Conservation (phyloP, 1,140 invertebrate genomes). For the Brachystomella parvula region DNA sequence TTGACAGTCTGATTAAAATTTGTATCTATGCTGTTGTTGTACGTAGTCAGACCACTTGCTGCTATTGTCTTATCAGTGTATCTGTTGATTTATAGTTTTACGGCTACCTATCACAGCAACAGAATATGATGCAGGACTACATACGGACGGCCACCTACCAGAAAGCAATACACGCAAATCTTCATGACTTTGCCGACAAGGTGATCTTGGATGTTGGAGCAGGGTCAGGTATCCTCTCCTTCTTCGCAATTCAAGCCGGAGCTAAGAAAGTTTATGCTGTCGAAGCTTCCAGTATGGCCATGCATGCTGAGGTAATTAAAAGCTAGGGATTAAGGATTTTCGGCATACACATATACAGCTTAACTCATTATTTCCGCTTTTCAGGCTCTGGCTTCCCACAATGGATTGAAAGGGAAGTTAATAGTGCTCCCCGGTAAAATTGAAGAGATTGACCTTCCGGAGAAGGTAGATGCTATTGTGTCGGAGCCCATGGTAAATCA, state of each 20-base stretch:
- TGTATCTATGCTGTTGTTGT: slow-evolving; percentile 6
- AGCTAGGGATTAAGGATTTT: slow-evolving; percentile 4
- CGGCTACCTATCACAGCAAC: slow-evolving; percentile 96
- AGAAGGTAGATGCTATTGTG: slow-evolving; percentile 93
- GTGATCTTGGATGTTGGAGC: slow-evolving; percentile 94
- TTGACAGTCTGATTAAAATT: background rate
- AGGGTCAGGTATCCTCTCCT: slow-evolving; percentile 93
- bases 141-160: slow-evolving; percentile 98
- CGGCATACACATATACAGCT: background rate
- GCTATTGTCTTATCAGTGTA: slow-evolving; percentile 12
- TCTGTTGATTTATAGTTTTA: slow-evolving; percentile 94
- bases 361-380: slow-evolving; percentile 26
- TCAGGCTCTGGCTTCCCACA: slow-evolving; percentile 74
- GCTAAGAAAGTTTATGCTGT: slow-evolving; percentile 95
- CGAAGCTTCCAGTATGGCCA: slow-evolving; percentile 96
- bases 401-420: slow-evolving; percentile 78
- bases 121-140: slow-evolving; percentile 99
- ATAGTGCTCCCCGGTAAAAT: slow-evolving; percentile 95
- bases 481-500: slow-evolving; percentile 84
- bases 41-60: too few species aligned
- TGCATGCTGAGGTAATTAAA: slow-evolving; percentile 72
- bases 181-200: slow-evolving; percentile 84
- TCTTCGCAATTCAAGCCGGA: slow-evolving; percentile 96
- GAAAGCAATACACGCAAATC: slow-evolving; percentile 87
- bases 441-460: slow-evolving; percentile 92